Evolutionary conservation across 2,113 vertebrate genomes (phyloP).

Genomic region (Tor tambroides): DNA sequence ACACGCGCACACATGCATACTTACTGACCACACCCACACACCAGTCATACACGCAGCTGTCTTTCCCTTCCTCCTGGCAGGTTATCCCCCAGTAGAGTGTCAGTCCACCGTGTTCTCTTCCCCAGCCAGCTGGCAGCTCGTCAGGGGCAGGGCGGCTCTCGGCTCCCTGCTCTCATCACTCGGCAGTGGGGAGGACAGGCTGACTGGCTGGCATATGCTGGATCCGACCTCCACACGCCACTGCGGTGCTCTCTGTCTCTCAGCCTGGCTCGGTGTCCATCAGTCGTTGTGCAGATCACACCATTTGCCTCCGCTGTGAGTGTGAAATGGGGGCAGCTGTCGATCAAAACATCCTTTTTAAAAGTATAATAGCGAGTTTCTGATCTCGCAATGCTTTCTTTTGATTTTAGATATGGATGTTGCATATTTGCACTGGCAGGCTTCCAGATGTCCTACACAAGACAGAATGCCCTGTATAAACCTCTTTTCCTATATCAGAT

Average conservation of each 20-base stretch:
- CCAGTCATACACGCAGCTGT: constrained; percentile 53
- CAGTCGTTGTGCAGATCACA: constrained; percentile 21
- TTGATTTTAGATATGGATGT: background rate
- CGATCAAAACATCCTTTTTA: constrained; percentile 1
- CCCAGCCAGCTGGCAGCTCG: constrained; percentile 55
- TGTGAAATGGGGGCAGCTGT: constrained; percentile 28
- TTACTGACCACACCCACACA: constrained; percentile 46
- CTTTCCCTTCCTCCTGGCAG: constrained; percentile 49
- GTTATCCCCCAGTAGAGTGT: constrained; percentile 48
- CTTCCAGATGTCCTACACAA: background rate
- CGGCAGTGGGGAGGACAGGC: constrained; percentile 40
- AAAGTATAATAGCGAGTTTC: constrained; percentile 4
- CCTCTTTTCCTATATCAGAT: constrained; percentile 1
- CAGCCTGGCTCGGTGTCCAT: constrained; percentile 22
- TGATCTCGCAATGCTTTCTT: background rate
- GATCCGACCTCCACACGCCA: constrained; percentile 52
- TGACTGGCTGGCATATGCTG: constrained; percentile 59
- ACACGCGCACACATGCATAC: constrained; percentile 36
- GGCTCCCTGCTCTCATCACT: constrained; percentile 43
- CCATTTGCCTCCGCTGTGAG: constrained; percentile 31
- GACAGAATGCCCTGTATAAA: background rate
- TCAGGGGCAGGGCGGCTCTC: constrained; percentile 33
- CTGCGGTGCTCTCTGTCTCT: constrained; percentile 39
- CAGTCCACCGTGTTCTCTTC: constrained; percentile 53
- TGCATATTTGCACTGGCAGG: background rate